Base-by-base conservation (phyloP, 2,797 vertebrate species). In the Melanotaenia maccullochi region DNA sequence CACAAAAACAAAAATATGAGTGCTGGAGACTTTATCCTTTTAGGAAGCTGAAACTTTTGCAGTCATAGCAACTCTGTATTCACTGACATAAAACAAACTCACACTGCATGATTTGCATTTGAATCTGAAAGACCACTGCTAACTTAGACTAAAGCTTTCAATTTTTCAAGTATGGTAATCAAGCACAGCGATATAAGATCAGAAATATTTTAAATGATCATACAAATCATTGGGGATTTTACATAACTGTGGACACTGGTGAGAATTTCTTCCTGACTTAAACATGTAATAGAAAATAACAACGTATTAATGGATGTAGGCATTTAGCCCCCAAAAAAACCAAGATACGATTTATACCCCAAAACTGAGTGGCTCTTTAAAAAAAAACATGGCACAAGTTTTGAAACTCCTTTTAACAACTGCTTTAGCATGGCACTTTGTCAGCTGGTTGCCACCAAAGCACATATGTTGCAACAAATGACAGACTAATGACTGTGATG, bases 401-500 rank as follows among this genome's bases (percentile, higher is more conserved):
- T 40, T 65, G 68, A 78, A 79, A 71, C 74, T 12, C 54, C 68
- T 59, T 47, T 61, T 63, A 70, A 66, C 32, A 52, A 64, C 40
- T 70, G 67, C 61, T 61, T 60, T 25, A 49, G 28, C 51, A 40
- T 75, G 81, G 82, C 74, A 89, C 71, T 60, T 76, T 79, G 67
- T 59, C 60, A 60, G 40, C 52, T 69, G 60, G 76, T 83, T 85
- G 81, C 67, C 76, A 69, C 66, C 69, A 55, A 61, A 84, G 60
- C 55, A 69, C 64, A 76, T 77, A 68, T 60, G 59, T 72, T 28
- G 18, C 44, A 47, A 47, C 44, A 47, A 68, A 78, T 70, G 52
- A 36, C 70, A 70, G 32, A 73, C 64, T 76, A 83, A 87, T 85
- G 65, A 78, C 87, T 80, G 47, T 79, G 76, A 82, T 85, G 62